Evolutionary conservation across 2,888 invertebrate genomes (phyloP).

Genomic region (Yponomeuta malinellus): DNA sequence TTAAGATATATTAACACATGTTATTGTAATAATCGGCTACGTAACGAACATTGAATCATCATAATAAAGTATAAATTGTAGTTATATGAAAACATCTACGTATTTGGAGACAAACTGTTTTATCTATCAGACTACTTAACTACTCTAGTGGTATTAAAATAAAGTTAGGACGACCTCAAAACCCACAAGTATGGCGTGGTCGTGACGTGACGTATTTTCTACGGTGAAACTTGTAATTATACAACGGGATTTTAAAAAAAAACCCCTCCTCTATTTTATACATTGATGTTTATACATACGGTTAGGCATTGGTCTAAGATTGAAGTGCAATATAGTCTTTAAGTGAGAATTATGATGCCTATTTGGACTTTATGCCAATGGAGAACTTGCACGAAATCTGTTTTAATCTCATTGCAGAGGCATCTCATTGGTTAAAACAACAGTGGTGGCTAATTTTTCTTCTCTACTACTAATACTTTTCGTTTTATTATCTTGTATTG

Average conservation of each 20-base stretch:
- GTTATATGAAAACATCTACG: not conserved
- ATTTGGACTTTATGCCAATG: too few species aligned
- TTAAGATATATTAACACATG: too few species aligned
- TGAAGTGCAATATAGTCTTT: not conserved
- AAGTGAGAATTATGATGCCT: not conserved
- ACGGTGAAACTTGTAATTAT: constrained; percentile 4
- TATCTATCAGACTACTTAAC: not conserved
- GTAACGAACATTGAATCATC: too few species aligned
- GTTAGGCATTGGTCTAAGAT: constrained; percentile 6
- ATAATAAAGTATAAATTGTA: not conserved
- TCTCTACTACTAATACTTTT: too few species aligned
- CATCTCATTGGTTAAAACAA: too few species aligned
- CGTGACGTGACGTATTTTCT: not conserved
- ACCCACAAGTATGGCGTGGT: constrained; percentile 9
- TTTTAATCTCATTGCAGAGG: too few species aligned
- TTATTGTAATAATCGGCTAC: too few species aligned
- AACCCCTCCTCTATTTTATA: constrained; percentile 7
- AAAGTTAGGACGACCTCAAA: not conserved
- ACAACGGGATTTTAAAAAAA: not conserved
- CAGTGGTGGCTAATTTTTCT: too few species aligned
- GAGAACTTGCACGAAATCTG: too few species aligned
- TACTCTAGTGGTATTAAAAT: not conserved
- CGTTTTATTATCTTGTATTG: too few species aligned
- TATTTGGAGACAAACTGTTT: not conserved
- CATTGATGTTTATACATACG: constrained; percentile 10